Base-by-base conservation (phyloP, 2,113 vertebrate species). In the Epinephelus cyanopodus region DNA sequence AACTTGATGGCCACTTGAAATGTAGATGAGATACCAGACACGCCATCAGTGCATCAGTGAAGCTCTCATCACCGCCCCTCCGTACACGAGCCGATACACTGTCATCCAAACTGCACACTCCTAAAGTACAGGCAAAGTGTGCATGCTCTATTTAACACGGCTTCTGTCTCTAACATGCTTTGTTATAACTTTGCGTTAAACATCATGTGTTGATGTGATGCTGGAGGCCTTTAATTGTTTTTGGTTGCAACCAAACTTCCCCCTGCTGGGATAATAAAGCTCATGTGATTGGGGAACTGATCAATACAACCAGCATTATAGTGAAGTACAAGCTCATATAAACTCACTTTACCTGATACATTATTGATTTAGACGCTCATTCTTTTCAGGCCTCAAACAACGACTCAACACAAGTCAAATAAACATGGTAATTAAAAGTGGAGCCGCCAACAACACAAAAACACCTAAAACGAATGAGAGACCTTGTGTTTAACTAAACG, bases 21-120 rank as follows among this genome's bases (percentile, higher is more conserved):
- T n/a, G 21, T 19, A 61, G 67, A 56, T 17, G 18, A 82, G 69
- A 82, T 72, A 68, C 11, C 27, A 78, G 77, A 74, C 45, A 53
- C 25, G 4, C 60, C 42, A 27, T 48, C 37, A 3, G 42, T 11
- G 47, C 19, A 5, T 58, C 74, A 71, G 78, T 13, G 19, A 23
- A 33, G 79, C 58, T 71, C 58, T 58, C 74, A 75, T 75, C 74
- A 58, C 47, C 39, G 50, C 42, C 5, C 12, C 27, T 37, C 12
- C 37, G 19, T n/a, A 53, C 66, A 57, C 61, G 61, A 64, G 65
- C 39, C 14, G 39, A 69, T 60, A 21, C 23, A 52, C 42, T n/a
- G 47, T 25, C 42, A 74, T 50, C 17, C 19, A 19, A 45, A 15
- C 42, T 23, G 19, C 74, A 37, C 25, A 8, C 37, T 6, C 5